phyloP scores from a whole-genome alignment of 2,888 invertebrate species.

The Limnephilus auricula region DNA sequence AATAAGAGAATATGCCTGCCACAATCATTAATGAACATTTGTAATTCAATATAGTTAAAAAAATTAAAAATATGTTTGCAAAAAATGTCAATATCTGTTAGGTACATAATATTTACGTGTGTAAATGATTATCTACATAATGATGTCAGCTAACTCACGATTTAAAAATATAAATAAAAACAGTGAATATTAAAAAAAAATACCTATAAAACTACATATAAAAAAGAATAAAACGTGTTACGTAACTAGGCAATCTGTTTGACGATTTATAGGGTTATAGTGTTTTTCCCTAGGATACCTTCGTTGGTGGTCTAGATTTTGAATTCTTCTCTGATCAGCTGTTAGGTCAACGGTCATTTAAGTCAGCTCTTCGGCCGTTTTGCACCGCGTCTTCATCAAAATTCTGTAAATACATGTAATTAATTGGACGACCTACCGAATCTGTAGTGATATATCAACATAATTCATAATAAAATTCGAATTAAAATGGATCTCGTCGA shows the following conservation, averaged over 20 bases:
- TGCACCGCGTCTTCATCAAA: neutral
- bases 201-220: too few relatives aligned
- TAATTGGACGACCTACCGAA: neutral
- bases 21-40: too few relatives aligned
- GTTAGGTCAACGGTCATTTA: neutral
- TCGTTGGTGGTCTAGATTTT: neutral
- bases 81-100: too few relatives aligned
- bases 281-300: neutral
- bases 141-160: too few relatives aligned
- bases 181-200: too few relatives aligned
- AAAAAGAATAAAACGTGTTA: too few relatives aligned
- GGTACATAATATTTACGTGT: too few relatives aligned
- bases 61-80: too few relatives aligned
- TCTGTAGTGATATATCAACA: neutral
- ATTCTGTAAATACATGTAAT: neutral
- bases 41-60: too few relatives aligned
- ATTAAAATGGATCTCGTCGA: neutral
- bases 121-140: too few relatives aligned
- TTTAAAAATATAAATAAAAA: too few relatives aligned
- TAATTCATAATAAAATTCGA: neutral
- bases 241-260: neutral
- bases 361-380: neutral
- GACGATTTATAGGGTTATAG: neutral
- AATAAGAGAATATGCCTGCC: too few relatives aligned
- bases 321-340: slow-evolving; percentile 6